Percentiles rank a stretch among this genome's conserved stretches.
phyloP scores from a whole-genome alignment of 2,888 invertebrate genomes.

The Drosophila paranaensis region DNA sequence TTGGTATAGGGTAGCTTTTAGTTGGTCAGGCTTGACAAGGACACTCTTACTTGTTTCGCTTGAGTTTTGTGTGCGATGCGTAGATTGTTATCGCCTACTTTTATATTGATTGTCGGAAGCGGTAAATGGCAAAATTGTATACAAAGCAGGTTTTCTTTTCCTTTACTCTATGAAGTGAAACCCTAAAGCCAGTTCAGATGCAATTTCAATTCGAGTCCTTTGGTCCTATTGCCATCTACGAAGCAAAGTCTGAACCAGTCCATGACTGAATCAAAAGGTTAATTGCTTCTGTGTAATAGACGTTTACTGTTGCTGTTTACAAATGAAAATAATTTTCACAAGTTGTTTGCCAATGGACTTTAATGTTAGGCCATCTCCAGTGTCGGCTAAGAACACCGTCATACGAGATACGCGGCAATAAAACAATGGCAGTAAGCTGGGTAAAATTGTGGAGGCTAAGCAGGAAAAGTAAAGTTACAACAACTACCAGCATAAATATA shows the following conservation, averaged over 20 bases:
- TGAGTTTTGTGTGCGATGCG: conserved; percentile 28
- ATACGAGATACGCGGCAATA: conserved; percentile 27
- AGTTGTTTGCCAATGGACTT: background rate
- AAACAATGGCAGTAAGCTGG: conserved; percentile 51
- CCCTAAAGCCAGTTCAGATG: background rate
- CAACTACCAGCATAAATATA: conserved; percentile 39
- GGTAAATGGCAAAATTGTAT: conserved; percentile 64
- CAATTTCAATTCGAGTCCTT: conserved; percentile 1
- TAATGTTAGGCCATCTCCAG: conserved; percentile 20
- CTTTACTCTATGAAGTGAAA: conserved; percentile 11
- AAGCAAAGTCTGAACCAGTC: conserved; percentile 17
- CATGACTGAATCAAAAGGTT: conserved; percentile 36
- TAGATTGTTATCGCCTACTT: conserved; percentile 18
- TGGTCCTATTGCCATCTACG: conserved; percentile 1
- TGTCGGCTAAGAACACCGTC: conserved; percentile 1
- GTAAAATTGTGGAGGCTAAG: conserved; percentile 34
- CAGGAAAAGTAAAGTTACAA: conserved; percentile 28
- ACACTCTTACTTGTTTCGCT: background rate
- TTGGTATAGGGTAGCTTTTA: background rate
- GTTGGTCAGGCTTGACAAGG: background rate
- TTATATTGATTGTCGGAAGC: conserved; percentile 34
- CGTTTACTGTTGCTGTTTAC: conserved; percentile 2
- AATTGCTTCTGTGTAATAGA: conserved; percentile 44
- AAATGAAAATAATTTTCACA: conserved; percentile 45
- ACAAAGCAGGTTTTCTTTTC: conserved; percentile 48